Evolutionary conservation across 2,113 vertebrate species (phyloP).

Genomic region (Spheniscus mendiculus): DNA sequence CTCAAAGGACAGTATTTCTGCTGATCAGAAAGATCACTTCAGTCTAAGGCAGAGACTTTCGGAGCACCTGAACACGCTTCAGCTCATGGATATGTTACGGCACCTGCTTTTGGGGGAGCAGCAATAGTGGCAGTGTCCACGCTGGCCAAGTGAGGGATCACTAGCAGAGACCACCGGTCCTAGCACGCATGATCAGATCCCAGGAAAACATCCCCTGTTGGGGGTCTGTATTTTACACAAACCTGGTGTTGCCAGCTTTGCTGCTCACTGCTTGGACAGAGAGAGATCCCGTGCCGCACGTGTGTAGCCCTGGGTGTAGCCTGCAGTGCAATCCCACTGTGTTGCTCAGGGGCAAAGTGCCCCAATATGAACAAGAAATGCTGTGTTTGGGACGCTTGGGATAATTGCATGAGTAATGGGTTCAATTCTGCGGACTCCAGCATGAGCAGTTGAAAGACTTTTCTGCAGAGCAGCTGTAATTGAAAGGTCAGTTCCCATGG

Average conservation of each 20-base stretch:
- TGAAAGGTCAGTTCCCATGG: slow-evolving; percentile 41
- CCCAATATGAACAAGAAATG: background rate
- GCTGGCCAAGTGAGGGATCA: background rate
- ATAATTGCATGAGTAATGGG: background rate
- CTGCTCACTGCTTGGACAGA: background rate
- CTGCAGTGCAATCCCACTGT: too few species aligned
- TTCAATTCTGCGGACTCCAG: background rate
- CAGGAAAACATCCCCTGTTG: rapidly evolving
- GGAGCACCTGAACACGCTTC: background rate
- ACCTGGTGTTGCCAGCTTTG: background rate
- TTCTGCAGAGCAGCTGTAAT: slow-evolving; percentile 6
- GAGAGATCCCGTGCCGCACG: rapidly evolving
- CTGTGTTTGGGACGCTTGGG: background rate
- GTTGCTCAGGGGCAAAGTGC: background rate
- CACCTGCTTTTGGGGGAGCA: background rate
- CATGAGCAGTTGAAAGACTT: background rate
- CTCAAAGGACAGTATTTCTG: background rate
- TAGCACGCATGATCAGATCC: background rate
- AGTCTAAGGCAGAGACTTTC: background rate
- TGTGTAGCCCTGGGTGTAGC: background rate
- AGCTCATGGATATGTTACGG: background rate
- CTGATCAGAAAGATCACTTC: background rate
- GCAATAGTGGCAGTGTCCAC: too few species aligned
- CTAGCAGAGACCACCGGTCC: background rate
- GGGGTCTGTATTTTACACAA: background rate